These are phyloP conservation scores for Apotomis betuletana DNA, from an alignment of 2,888 invertebrate genomes.

Conservation along the genomic window DNA sequence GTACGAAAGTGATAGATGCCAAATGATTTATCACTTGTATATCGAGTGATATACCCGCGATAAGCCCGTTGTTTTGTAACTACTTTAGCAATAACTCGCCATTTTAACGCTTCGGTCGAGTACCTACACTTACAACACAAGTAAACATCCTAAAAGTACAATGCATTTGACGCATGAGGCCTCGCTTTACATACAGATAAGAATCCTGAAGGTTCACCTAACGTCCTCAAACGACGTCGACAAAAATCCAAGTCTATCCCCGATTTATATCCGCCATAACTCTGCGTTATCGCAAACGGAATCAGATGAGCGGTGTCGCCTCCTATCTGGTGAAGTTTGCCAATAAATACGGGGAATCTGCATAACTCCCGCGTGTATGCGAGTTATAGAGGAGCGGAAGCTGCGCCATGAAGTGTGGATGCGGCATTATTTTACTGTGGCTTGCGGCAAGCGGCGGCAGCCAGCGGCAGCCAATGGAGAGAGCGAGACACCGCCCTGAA, in stretches of 20 bases:
- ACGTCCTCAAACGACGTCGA: slow-evolving; percentile 18
- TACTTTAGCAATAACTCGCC: too few species aligned
- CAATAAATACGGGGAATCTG: slow-evolving; percentile 81
- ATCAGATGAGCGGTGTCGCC: slow-evolving; percentile 81
- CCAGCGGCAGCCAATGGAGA: too few species aligned
- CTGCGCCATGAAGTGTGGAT: slow-evolving; percentile 56
- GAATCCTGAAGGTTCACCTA: not conserved
- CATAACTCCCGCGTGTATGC: slow-evolving; percentile 76
- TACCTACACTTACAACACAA: too few species aligned
- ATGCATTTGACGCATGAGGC: not conserved
- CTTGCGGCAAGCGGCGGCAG: not conserved
- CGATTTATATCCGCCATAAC: slow-evolving; percentile 71
- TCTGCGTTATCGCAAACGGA: slow-evolving; percentile 74
- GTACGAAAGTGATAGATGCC: too few species aligned
- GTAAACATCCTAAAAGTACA: too few species aligned
- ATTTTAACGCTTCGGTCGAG: too few species aligned
- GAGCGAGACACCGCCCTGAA: too few species aligned
- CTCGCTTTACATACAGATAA: not conserved
- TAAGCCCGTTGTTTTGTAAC: too few species aligned
- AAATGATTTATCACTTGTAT: too few species aligned
- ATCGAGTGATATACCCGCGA: too few species aligned
- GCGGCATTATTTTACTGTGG: slow-evolving; percentile 18
- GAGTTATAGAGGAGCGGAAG: slow-evolving; percentile 63
- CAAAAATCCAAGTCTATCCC: slow-evolving; percentile 35
- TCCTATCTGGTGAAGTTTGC: slow-evolving; percentile 80